These are phyloP conservation scores for Thomomys bottae DNA, from an alignment of 2,113 vertebrate genomes.

Conservation along the genomic window DNA sequence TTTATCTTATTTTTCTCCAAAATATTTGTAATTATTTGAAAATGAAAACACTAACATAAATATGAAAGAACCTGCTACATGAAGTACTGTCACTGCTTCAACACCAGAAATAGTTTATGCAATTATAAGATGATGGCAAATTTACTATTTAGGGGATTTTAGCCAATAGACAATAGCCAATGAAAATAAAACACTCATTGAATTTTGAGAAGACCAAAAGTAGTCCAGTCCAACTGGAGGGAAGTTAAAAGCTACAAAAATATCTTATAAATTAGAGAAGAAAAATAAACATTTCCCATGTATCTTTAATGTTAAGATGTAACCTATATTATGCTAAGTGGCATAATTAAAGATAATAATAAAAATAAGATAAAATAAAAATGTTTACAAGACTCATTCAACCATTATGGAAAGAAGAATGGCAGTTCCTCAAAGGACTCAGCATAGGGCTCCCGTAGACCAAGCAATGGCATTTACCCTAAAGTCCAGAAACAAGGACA, in stretches of 20 bases:
- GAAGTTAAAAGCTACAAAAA: not conserved
- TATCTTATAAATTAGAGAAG: not conserved
- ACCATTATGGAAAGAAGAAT: no score
- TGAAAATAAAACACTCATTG: not conserved
- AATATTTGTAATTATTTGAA: constrained; percentile 25
- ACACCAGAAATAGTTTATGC: not conserved
- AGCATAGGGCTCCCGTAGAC: no score
- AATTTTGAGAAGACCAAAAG: not conserved
- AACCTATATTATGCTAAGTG: not conserved
- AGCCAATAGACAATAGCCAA: not conserved
- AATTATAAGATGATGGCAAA: not conserved
- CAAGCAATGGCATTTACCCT: no score
- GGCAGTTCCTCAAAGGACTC: no score
- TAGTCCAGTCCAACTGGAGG: not conserved
- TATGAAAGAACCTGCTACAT: not conserved
- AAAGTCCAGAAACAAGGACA: no score
- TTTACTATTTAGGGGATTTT: constrained; percentile 17
- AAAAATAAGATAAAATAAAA: no score
- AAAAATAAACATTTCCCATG: not conserved
- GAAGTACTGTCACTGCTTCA: not conserved
- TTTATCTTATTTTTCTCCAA: not conserved
- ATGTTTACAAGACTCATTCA: no score
- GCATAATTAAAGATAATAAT: no score
- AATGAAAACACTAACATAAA: not conserved
- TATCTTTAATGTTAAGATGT: not conserved